Base-by-base conservation (phyloP, 1,140 invertebrate genomes). In the Drosophila nasuta region DNA sequence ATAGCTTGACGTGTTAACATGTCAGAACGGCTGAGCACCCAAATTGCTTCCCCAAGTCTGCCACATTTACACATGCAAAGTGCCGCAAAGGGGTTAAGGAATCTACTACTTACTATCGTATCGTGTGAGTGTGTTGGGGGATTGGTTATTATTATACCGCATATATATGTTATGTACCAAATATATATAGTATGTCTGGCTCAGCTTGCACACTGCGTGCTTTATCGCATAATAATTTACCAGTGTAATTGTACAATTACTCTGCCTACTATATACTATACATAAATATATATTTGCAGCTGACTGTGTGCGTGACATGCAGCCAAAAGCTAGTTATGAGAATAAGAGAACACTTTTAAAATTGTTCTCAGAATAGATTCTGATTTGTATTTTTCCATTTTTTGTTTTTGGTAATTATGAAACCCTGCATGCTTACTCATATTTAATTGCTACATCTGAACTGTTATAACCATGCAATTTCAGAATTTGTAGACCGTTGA, bases 201-300 rank as follows among this genome's bases (percentile, higher is more conserved):
- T 81, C 65, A 69, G 65, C 63, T 72, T 76, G 80, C 78, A 70
- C 68, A 78, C 77, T 89, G 85, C 85, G 77, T 89, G 85, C 75
- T 79, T 79, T 89, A 88, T 88, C 85, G 85, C 81, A 89, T 89
- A 89, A 88, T 85, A 88, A 88, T 81, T 88, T 88, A 77, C 63
- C 78, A 11, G 64, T 71, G 77, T 88, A 88, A 88, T 88, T 88
- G 85, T 88, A 89, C 83, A 88, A 88, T 88, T 89, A 89, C 70
- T 5, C 33, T 62, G 51, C 28, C 13, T n/a, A 38, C 35, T 38
- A 25, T 25, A 25, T 25, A 8, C 35, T 10, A 10, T 38, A 38
- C 5, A 8, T 38, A 38, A 7, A 3, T 38, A 10, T 38, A 35
- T 58, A 60, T 25, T 25, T 51, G 68, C 43, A 13, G n/a, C 7